Percentiles rank a stretch among this genome's conserved stretches.
Conservation (phyloP, 2,888 invertebrate species). For the Caenorhabditis sp. region DNA sequence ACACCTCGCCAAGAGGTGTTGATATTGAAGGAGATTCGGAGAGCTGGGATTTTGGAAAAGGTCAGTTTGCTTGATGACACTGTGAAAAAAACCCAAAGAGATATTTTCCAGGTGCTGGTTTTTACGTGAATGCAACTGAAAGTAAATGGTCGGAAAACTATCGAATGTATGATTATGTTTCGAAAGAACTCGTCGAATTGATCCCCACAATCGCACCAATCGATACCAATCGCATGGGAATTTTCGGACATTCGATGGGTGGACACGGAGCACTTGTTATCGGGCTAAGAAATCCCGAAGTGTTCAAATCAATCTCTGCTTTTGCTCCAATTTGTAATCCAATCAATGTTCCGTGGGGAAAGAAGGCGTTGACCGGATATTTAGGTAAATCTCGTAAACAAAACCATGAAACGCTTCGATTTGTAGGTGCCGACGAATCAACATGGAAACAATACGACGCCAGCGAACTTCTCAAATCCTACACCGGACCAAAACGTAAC, state of each 20-base stretch:
- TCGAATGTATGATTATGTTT: slow-evolving; percentile 93
- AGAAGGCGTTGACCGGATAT: slow-evolving; percentile 71
- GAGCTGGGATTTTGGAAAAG: slow-evolving; percentile 90
- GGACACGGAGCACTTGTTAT: slow-evolving; percentile 87
- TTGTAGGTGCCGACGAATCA: slow-evolving; percentile 73
- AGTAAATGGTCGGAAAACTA: slow-evolving; percentile 93
- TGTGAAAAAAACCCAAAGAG: no score
- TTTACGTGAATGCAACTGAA: slow-evolving; percentile 89
- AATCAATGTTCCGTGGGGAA: slow-evolving; percentile 83
- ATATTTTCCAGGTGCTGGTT: slow-evolving; percentile 79
- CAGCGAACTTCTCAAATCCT: slow-evolving; percentile 81
- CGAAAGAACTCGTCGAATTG: slow-evolving; percentile 58
- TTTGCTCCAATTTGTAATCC: slow-evolving; percentile 96
- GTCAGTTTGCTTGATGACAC: neutral
- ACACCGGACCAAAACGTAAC: slow-evolving; percentile 83
- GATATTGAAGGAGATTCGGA: slow-evolving; percentile 90
- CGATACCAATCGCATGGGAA: slow-evolving; percentile 42
- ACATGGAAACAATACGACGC: slow-evolving; percentile 82
- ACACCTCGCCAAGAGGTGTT: slow-evolving; percentile 82
- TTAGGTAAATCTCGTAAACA: slow-evolving; percentile 66
- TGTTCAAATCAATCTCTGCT: slow-evolving; percentile 84
- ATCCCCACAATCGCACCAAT: slow-evolving; percentile 30
- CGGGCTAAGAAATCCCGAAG: slow-evolving; percentile 76
- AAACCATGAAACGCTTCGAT: neutral
- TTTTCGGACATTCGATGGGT: slow-evolving; percentile 81